Base-by-base conservation (phyloP, 2,888 invertebrate species). In the Orchesella flavescens region DNA sequence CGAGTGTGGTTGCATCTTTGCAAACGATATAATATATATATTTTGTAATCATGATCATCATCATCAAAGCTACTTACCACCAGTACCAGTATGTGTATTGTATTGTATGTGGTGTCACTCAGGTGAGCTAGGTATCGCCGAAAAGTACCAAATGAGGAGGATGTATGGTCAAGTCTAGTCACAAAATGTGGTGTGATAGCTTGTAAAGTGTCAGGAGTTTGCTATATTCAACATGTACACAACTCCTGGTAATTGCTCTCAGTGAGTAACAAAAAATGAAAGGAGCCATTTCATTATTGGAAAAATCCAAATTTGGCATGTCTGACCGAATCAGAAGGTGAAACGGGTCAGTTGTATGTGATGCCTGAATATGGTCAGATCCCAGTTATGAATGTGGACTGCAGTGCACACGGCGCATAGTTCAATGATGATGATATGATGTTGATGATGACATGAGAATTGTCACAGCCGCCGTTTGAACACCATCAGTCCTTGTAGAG, bases 251-350 rank as follows among this genome's bases (percentile, higher is more conserved):
- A n/a, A 49, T n/a, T 49, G 49, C n/a, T 12, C 46, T 13, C 19
- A 68, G 17, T 71, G 13, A 10, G 59, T 68, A 57, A 82, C 82
- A 75, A 82, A 82, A 75, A 69, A 75, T 75, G 75, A 82, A 75
- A 81, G 81, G 81, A 75, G 75, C 57, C 55, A 65, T 53, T 82
- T 82, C 69, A 82, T 75, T 82, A 82, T 82, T 82, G 75, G 75
- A 82, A 82, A 82, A 69, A 59, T 75, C 82, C 82, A 75, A 82
- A 82, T 82, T 82, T 75, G 82, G 82, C 82, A 75, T 75, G 82
- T 75, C 82, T 74, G 82, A 76, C 82, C 82, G 82, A 82, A 82
- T 82, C 69, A 71, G 75, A 81, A 82, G 82, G 82, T 82, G 82
- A 82, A 82, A 82, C 82, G 82, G 82, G 82, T 82, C 82, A 82